A percentile compares a stretch with the other conserved stretches of the same genome.
Conservation (phyloP, 2,113 vertebrate genomes). For the Naja naja region DNA sequence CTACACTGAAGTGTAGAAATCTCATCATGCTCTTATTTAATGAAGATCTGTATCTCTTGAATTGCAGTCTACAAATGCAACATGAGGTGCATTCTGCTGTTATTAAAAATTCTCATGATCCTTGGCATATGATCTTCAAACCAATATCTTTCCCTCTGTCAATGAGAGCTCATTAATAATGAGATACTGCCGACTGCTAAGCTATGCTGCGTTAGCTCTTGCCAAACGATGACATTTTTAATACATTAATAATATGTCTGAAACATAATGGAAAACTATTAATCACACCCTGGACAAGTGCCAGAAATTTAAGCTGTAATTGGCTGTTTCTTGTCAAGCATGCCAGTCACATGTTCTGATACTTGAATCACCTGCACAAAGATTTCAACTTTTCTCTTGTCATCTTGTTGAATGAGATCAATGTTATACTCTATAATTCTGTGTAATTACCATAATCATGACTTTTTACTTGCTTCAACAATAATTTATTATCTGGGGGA, state of each 20-base stretch:
- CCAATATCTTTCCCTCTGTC: conserved; percentile 72
- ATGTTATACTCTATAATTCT: conserved; percentile 67
- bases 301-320: conserved; percentile 84
- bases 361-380: conserved; percentile 69
- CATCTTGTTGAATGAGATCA: conserved; percentile 65
- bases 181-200: conserved; percentile 68
- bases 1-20: background rate
- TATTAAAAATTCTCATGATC: conserved; percentile 58
- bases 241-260: conserved; percentile 87
- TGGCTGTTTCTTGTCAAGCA: conserved; percentile 83
- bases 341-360: conserved; percentile 73
- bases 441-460: conserved; percentile 71
- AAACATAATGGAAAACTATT: conserved; percentile 81
- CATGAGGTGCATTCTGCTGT: conserved; percentile 44
- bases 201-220: conserved; percentile 63
- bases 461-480: conserved; percentile 63
- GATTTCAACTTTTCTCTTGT: conserved; percentile 65
- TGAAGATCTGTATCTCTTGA: background rate
- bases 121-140: conserved; percentile 67
- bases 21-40: background rate
- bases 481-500: conserved; percentile 57
- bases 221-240: conserved; percentile 80
- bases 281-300: conserved; percentile 82
- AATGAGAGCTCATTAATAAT: conserved; percentile 81
- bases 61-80: conserved; percentile 46